Base-by-base conservation (phyloP, 2,113 vertebrate genomes). In the Ardeotis arabs region DNA sequence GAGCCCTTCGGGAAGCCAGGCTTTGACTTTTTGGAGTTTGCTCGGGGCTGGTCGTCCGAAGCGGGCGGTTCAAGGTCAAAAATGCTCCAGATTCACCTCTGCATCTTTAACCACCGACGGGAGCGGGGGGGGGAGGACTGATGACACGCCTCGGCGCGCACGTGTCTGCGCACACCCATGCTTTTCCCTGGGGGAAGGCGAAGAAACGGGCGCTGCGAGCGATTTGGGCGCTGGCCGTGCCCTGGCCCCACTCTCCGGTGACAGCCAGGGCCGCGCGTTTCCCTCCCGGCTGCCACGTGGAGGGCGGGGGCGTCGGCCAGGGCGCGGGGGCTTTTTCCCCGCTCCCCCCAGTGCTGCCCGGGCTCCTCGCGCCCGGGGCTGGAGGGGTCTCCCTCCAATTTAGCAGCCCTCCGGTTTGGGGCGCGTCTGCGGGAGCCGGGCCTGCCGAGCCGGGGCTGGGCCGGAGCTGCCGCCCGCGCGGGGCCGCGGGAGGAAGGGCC, bases 201-300 rank as follows among this genome's bases (percentile, higher is more conserved):
- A 20, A 3, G 28, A 27, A 12, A 3, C 1, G 9, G 21, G 25
- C 7, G 18, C 23, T 6, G 56, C 1, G 16, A 37, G 2, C 7
- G 47, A 2, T 22, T 3, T 7, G 9, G 24, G 81, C 37, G 1
- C n/a, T 6, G 1, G 55, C 1, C 8, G 44, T 17, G 55, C 39
- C 62, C 70, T 4, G 14, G 69, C 50, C 28, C 4, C 44, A 18
- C 77, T 47, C 47, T 47, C 47, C 47, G 47, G 47, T 20, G 47
- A 47, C 47, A 14, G 41, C 41, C 41, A 16, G 41, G 41, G 41
- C 41, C 15, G 41, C 41, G 41, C 41, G 41, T 44, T 44, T 44
- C 41, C 41, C 41, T 44, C 41, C 41, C 41, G 41, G 41, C 41
- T 44, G 41, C 41, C 41, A 6, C 41, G 41, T 16, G 41, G 41